Evolutionary conservation across 2,888 invertebrate genomes (phyloP), one percentile per base, ranked within the genome.

Genomic region (Ornithoptera priamus): DNA sequence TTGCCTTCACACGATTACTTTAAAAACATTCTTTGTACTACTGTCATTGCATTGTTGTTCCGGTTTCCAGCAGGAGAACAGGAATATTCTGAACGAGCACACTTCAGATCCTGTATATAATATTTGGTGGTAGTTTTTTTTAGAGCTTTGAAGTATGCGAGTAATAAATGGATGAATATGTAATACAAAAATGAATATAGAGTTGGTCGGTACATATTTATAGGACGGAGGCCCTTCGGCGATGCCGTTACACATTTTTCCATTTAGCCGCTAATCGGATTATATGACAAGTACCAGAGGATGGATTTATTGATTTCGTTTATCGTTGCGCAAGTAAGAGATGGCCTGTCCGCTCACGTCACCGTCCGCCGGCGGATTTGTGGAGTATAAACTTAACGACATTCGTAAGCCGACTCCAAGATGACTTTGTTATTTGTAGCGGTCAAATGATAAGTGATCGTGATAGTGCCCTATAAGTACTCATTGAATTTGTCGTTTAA

Each of bases 191-290:
- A 22, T 22, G 22, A 15, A 4, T 58, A 58, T 58, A 2, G 22
- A 53, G 3, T 62, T 20, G 22, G 39, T 61, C 61, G 60, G 18
- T n/a, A 53, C 39, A 67, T 36, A 61, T 61, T 15, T 39, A 50
- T 39, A 50, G n/a, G 42, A 46, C 12, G 22, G 15, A 67, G 50
- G 60, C 60, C 53, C 39, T 39, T 57, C 42, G 39, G 30, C n/a
- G 24, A 50, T 56, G 22, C 85, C 84, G 85, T 83, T 87, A 85
- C 80, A 77, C 80, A 77, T 75, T 78, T 81, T 79, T 79, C 82
- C 82, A 81, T 83, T 85, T 87, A 87, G 81, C 82, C 80, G 80
- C 78, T 91, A 91, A 91, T 90, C 91, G 85, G 91, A 90, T 91
- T 81, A 79, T 72, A 75, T 74, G 76, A 79, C 79, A 81, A 83